Evolutionary conservation across 1,140 invertebrate species (phyloP), one percentile per base, ranked within the genome.

Genomic region (Hirudo medicinalis): DNA sequence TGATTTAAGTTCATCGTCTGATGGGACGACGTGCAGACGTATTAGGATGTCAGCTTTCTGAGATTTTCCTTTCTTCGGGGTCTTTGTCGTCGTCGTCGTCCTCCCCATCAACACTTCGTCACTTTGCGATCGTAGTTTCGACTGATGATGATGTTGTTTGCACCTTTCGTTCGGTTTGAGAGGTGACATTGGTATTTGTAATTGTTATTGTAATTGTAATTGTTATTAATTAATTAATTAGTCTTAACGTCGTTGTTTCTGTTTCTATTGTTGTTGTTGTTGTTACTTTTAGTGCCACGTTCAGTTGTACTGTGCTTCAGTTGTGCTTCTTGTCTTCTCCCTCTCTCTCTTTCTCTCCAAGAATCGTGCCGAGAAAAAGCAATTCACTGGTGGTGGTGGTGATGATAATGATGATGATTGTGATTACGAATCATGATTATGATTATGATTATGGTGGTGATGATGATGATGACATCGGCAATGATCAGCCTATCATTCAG

Each of bases 381-480:
- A 22, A 63, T 25, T 15, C 29, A n/a, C 13, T 63, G 57, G 22
- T 63, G 57, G 11, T n/a, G 57, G 11, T 63, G 29, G 19, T 63
- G 29, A 22, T n/a, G 15, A 13, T 63, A 11, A 22, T 63, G 29
- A 22, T 63, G 6, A 6, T 22, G 57, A 13, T 63, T 4, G 8
- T 63, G 57, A 25, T 63, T 36, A 71, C 32, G 70, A 55, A 66
- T 71, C 3, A 71, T 71, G 69, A 71, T 71, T 54, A 55, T 71
- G 69, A 55, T 71, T 54, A 66, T 67, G 69, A 67, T 71, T 0
- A 55, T 70, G 69, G 15, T 70, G 69, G 55, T n/a, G 69, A 70
- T 71, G 70, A 71, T 71, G 70, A 71, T 71, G 70, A 57, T n/a
- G 25, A 57, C 54, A 25, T n/a, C 20, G 54, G 9, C 29, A 32